These are phyloP conservation scores for Sinocyclocheilus grahami DNA, from an alignment of 2,113 vertebrate species.

Conservation along the genomic window DNA sequence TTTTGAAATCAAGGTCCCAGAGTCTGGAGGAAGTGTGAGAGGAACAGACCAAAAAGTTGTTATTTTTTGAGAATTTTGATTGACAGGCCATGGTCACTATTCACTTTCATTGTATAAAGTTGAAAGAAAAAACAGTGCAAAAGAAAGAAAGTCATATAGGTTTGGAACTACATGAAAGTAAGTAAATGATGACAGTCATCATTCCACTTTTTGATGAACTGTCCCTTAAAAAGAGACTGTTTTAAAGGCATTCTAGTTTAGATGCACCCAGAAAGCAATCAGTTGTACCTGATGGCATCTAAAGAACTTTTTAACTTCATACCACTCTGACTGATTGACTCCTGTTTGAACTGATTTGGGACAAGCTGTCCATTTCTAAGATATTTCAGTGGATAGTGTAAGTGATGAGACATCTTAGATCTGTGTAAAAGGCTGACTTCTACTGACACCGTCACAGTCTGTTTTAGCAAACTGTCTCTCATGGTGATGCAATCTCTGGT, in stretches of 20 bases:
- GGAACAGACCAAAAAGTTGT: not conserved
- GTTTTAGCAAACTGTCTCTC: conserved; percentile 4
- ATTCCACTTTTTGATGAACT: not conserved
- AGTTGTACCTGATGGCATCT: not conserved
- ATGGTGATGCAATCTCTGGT: conserved; percentile 16
- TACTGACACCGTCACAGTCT: not conserved
- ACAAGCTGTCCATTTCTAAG: not conserved
- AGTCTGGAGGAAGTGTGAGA: not conserved
- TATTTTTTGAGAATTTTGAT: not conserved
- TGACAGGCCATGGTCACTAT: not conserved
- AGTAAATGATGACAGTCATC: not conserved
- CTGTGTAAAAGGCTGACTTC: conserved; percentile 11
- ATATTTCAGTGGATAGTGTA: not conserved
- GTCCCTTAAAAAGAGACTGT: not conserved
- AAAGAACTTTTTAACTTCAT: not conserved
- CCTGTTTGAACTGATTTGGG: not conserved
- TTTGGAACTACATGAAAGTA: not conserved
- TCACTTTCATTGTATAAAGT: not conserved
- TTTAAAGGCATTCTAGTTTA: not conserved
- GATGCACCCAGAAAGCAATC: not conserved
- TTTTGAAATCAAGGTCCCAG: no score
- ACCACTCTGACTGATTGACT: not conserved
- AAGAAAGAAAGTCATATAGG: not conserved
- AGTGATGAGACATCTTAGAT: conserved; percentile 14
- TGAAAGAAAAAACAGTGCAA: no score